Base-by-base conservation (phyloP, 64 coral and sea anemone species). In the Stylophora pistillata region DNA sequence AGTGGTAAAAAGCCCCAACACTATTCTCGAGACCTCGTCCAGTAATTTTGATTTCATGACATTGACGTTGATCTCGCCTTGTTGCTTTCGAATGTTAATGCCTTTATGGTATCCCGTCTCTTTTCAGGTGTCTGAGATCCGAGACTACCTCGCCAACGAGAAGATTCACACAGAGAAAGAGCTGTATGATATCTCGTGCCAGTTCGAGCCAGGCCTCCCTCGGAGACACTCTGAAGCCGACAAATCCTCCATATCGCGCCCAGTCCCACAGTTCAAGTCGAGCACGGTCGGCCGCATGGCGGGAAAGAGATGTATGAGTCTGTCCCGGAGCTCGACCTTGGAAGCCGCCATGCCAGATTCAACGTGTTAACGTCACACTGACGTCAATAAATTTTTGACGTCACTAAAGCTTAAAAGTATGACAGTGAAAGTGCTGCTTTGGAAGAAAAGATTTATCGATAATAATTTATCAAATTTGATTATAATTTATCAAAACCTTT, bases 131-230 rank as follows among this genome's bases (percentile, higher is more conserved):
- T 71, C 93, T 17, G 96, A 98, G 86, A 77, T 98, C 16, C 81
- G 88, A 9, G 93, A 98, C 54, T 95, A 90, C 71, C 87, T 98
- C 13, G 73, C 95, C 3, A 95, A 85, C 72, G 90, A 95, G 20
- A 88, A 98, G 28, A 76, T 89, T 27, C 63, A 91, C 53, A 93
- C 96, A 4, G 96, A 98, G 58, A 94, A 89, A 63, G 93, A 98
- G 25, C 87, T 98, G 52, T 88, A 98, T 74, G 88, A 86, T 71
- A 93, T 98, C 53, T 98, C 96, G 9, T 85, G 96, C 18, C 90
- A 95, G 70, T 85, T 98, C 23, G 96, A 98, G 83, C 90, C 96
- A 79, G 79, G 60, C 70, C 89, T 79, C 17, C 79, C 86, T 6
- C 79, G 94, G 6, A 55, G 94, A 25, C 87, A 96, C 52, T 96